Evolutionary conservation across 2,888 invertebrate genomes (phyloP), one percentile per base, ranked within the genome.

Genomic region (Agrotis clavis): DNA sequence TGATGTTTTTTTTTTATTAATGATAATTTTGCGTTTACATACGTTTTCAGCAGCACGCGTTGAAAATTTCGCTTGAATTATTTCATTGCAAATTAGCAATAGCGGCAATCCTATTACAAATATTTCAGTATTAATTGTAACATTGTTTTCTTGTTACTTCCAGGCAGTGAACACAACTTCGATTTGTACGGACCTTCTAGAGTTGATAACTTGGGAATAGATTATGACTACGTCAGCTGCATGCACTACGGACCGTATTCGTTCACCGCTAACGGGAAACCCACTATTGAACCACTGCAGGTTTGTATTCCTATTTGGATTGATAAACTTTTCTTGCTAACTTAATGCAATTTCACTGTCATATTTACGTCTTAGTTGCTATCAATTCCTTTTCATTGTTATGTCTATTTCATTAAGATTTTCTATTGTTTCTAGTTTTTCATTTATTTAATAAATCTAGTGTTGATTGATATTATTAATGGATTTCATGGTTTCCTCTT

Each of bases 151-250:
- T 25, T 60, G 11, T 25, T 13, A n/a, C 60, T 71, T 79, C 4
- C 78, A 96, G 96, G 95, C 14, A 92, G 90, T 7, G 92, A 94
- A 77, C 88, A 96, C 86, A 95, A 96, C 87, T 96, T 98, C 86
- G 96, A 96, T 45, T 97, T 97, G 87, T 97, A 97, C 89, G 92
- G 94, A 18, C 60, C 41, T 0, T 88, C 93, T 0, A 94, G 96
- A 3, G 97, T 98, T 0, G 96, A 97, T 66, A 97, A 97, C 87
- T 97, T 97, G 79, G 97, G 94, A 0, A 90, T 97, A 6, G 94
- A 94, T 1, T 98, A 98, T 85, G 98, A 98, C 90, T 98, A 97
- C 84, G 96, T 96, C n/a, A 98, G 98, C 90, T 97, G 98, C 62
- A 96, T 98, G 96, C 98, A 98, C 88, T 98, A 98, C 87, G 97